phyloP scores from a whole-genome alignment of 2,888 invertebrate species.

The Aspidiotus rigidus region DNA sequence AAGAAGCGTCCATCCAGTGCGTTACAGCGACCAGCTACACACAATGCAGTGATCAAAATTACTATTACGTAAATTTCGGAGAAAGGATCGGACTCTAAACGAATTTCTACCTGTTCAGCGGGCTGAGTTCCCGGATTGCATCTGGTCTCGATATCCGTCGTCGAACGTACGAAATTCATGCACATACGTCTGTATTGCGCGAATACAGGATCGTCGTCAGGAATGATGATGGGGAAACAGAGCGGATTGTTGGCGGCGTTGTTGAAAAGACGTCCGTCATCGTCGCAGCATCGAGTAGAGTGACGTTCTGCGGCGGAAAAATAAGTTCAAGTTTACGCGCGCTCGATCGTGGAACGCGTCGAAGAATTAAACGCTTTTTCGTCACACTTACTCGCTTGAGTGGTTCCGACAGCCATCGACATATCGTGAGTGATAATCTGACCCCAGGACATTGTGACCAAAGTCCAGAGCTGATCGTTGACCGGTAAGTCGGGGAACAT shows the following conservation, averaged over 20 bases:
- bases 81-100: too few species aligned
- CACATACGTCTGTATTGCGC: conserved; percentile 39
- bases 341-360: too few species aligned
- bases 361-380: too few species aligned
- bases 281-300: conserved; percentile 53
- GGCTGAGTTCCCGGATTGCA: conserved; percentile 55
- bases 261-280: conserved; percentile 45
- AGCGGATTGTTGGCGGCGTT: conserved; percentile 36
- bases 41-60: not conserved
- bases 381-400: conserved; percentile 61
- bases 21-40: conserved; percentile 39
- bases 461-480: conserved; percentile 62
- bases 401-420: conserved; percentile 60
- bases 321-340: not conserved
- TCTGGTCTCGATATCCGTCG: conserved; percentile 52
- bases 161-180: conserved; percentile 40
- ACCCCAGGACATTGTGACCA: conserved; percentile 70
- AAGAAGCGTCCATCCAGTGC: conserved; percentile 40
- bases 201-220: conserved; percentile 40
- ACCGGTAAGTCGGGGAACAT: conserved; percentile 62
- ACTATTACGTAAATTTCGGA: too few species aligned
- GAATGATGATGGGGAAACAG: conserved; percentile 40
- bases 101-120: conserved; percentile 57
- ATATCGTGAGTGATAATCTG: conserved; percentile 73
- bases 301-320: conserved; percentile 38